Conservation (phyloP, 1,140 invertebrate species). For the Trichonephila inaurata region DNA sequence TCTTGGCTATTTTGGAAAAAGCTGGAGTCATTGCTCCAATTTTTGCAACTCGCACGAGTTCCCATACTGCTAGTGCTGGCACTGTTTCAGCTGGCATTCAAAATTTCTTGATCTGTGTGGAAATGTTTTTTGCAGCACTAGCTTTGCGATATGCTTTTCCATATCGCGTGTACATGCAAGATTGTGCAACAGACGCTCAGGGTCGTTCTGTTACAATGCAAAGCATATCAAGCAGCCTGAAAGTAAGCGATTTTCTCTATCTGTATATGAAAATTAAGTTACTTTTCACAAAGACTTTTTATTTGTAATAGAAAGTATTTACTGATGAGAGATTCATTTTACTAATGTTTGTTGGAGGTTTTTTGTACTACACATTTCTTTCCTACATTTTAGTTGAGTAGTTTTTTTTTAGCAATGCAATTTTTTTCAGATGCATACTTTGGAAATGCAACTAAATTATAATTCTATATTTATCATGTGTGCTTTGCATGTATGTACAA, state of each 20-base stretch:
- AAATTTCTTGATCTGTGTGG: conserved; percentile 99
- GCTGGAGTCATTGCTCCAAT: conserved; percentile 87
- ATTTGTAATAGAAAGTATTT: too few relatives aligned
- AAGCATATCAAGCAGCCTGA: conserved; percentile 98
- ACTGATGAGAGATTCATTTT: too few relatives aligned
- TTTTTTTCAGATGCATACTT: too few relatives aligned
- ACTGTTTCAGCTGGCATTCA: conserved; percentile 99
- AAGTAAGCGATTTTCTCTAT: conserved; percentile 84
- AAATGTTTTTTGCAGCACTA: conserved; percentile 88
- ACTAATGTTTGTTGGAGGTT: too few relatives aligned
- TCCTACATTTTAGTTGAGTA: too few relatives aligned
- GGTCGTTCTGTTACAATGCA: conserved; percentile 98
- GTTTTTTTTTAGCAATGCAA: too few relatives aligned
- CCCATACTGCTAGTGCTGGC: conserved; percentile 88
- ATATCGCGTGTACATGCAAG: conserved; percentile 81
- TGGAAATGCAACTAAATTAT: too few relatives aligned
- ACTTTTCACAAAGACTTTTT: too few relatives aligned
- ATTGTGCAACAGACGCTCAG: conserved; percentile 89
- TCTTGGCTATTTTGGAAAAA: conserved; percentile 96
- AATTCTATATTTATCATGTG: too few relatives aligned
- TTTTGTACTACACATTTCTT: too few relatives aligned
- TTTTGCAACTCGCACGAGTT: conserved; percentile 81
- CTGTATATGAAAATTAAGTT: too few relatives aligned
- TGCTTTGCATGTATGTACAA: too few relatives aligned
- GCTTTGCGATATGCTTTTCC: conserved; percentile 93